These are phyloP conservation scores for Oscheius myriophilus DNA, from an alignment of 2,888 invertebrate species.

Conservation along the genomic window DNA sequence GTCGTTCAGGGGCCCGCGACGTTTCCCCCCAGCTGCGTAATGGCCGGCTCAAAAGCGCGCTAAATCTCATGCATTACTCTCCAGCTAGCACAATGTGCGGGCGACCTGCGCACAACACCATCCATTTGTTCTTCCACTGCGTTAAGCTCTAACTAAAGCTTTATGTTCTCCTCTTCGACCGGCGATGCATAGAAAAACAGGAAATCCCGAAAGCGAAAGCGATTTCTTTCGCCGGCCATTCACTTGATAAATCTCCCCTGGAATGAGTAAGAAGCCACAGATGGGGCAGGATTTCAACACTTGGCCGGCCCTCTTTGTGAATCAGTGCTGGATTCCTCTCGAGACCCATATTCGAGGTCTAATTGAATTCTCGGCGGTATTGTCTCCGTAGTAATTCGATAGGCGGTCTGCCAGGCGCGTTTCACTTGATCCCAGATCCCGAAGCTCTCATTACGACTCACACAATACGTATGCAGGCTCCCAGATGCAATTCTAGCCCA, in stretches of 20 bases:
- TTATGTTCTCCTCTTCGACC: no score
- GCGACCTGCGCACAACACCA: no score
- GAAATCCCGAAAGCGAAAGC: no score
- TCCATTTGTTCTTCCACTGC: no score
- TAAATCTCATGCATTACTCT: constrained; percentile 9
- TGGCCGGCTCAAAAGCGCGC: no score
- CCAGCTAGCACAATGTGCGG: no score
- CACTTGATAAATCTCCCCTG: no score
- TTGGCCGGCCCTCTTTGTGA: constrained; percentile 22
- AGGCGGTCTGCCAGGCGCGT: constrained; percentile 30
- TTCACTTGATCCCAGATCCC: constrained; percentile 31
- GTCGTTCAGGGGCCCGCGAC: constrained; percentile 4
- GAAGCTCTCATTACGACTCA: constrained; percentile 26
- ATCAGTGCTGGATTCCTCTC: constrained; percentile 28
- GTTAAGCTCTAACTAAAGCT: no score
- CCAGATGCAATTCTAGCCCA: not conserved
- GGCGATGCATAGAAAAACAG: no score
- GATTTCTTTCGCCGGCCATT: no score
- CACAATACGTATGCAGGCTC: constrained; percentile 5
- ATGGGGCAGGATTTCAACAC: not conserved
- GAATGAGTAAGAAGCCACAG: not conserved
- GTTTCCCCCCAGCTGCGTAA: not conserved
- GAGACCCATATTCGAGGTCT: constrained; percentile 29
- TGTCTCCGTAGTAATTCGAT: constrained; percentile 30
- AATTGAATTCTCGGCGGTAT: constrained; percentile 30